Evolutionary conservation across 2,113 vertebrate genomes (phyloP).

Genomic region (Peromyscus californicus): DNA sequence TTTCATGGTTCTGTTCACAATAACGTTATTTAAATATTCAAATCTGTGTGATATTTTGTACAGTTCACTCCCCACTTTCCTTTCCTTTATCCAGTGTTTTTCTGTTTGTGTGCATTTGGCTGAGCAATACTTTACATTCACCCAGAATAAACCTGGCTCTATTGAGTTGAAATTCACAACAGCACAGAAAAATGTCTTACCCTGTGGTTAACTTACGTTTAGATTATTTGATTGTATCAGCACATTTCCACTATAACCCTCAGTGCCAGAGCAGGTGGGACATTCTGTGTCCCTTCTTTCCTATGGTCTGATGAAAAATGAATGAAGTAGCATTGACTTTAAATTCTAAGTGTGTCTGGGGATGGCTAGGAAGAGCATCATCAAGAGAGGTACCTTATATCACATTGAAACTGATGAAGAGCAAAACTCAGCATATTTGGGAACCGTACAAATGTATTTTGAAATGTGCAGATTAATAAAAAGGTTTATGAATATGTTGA

Average conservation of each 20-base stretch:
- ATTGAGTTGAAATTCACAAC: neutral
- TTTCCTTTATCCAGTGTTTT: neutral
- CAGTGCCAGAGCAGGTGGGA: constrained; percentile 39
- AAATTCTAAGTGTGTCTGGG: neutral
- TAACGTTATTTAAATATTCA: neutral
- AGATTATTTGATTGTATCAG: constrained; percentile 9
- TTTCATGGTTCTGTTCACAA: neutral
- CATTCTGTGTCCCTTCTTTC: neutral
- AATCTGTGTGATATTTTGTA: neutral
- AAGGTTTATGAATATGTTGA: constrained; percentile 67
- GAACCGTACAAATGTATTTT: constrained; percentile 40
- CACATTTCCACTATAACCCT: constrained; percentile 43
- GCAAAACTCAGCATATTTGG: constrained; percentile 62
- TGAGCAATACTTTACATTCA: neutral
- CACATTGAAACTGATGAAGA: constrained; percentile 51
- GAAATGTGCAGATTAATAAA: constrained; percentile 71
- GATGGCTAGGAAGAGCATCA: neutral
- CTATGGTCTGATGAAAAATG: constrained; percentile 37
- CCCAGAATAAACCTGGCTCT: neutral
- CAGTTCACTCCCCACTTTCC: neutral
- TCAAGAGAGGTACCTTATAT: neutral
- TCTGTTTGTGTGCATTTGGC: neutral
- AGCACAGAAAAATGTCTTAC: neutral
- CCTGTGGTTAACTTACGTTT: neutral
- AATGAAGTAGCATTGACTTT: constrained; percentile 68